These are phyloP conservation scores for Gryllus longicercus DNA, from an alignment of 2,888 invertebrate genomes.

Conservation along the genomic window DNA sequence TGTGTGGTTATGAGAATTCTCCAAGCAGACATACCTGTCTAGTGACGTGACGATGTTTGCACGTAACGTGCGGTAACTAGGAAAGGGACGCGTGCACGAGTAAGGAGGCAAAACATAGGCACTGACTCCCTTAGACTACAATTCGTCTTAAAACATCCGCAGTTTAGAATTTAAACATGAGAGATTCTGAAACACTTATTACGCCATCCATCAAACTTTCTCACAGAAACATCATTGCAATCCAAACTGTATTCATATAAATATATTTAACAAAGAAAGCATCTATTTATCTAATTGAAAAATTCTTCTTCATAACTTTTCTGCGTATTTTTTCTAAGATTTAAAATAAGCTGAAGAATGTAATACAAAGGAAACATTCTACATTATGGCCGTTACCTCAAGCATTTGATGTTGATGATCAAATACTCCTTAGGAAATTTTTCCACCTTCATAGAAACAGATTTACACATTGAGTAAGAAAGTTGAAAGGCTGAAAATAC, in stretches of 20 bases:
- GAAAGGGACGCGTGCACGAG: neutral
- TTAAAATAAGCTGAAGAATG: neutral
- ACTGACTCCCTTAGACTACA: conserved; percentile 1
- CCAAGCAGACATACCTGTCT: neutral
- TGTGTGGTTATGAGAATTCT: neutral
- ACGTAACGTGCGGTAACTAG: neutral
- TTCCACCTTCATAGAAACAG: too few species aligned
- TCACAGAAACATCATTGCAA: too few species aligned
- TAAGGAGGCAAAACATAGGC: neutral
- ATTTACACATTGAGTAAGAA: too few species aligned
- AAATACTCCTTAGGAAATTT: too few species aligned
- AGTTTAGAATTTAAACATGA: neutral
- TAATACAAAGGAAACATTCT: neutral
- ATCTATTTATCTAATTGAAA: neutral
- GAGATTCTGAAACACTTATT: neutral
- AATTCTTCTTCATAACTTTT: neutral
- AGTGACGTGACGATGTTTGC: too few species aligned
- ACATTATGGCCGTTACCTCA: neutral
- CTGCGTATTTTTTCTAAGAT: neutral
- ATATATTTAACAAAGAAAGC: conserved; percentile 9
- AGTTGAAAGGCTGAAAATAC: too few species aligned
- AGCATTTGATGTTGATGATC: neutral
- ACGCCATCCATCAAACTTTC: neutral
- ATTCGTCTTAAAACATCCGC: neutral
- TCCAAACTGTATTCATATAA: neutral